Percentiles rank a stretch among this genome's conserved stretches.
phyloP scores from a whole-genome alignment of 2,113 vertebrate species.

The Mugil cephalus region DNA sequence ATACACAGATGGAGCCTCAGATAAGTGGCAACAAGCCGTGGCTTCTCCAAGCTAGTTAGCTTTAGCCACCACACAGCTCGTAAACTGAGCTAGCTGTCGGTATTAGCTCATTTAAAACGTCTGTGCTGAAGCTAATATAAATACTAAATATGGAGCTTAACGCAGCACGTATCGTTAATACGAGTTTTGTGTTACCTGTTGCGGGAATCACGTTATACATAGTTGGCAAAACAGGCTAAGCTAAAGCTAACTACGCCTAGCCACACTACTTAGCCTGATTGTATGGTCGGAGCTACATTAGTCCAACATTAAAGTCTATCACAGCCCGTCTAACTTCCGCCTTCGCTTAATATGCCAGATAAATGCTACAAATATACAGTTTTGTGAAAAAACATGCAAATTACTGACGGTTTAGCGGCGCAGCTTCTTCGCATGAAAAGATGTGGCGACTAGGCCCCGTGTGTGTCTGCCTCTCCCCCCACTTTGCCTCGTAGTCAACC shows the following conservation, averaged over 20 bases:
- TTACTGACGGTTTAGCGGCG: slow-evolving; percentile 76
- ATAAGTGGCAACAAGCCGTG: slow-evolving; percentile 55
- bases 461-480: slow-evolving; percentile 60
- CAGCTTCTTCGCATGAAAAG: slow-evolving; percentile 77
- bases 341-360: no score
- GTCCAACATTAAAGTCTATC: not conserved
- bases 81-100: slow-evolving; percentile 24
- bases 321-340: accelerated
- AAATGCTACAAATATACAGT: not conserved
- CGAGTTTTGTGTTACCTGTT: accelerated
- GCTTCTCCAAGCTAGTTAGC: slow-evolving; percentile 6
- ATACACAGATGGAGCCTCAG: slow-evolving; percentile 13
- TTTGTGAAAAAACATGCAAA: slow-evolving; percentile 24
- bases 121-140: not conserved
- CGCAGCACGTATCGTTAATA: accelerated
- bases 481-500: slow-evolving; percentile 68
- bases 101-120: not conserved
- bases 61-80: slow-evolving; percentile 40
- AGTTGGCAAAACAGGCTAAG: slow-evolving; percentile 21
- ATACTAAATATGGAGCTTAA: accelerated
- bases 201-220: not conserved
- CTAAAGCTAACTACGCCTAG: slow-evolving; percentile 43
- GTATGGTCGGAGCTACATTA: not conserved
- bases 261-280: slow-evolving; percentile 47
- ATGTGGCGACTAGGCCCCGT: slow-evolving; percentile 77